These are phyloP conservation scores for Lerema accius DNA, from an alignment of 1,140 invertebrate species.

Conservation along the genomic window DNA sequence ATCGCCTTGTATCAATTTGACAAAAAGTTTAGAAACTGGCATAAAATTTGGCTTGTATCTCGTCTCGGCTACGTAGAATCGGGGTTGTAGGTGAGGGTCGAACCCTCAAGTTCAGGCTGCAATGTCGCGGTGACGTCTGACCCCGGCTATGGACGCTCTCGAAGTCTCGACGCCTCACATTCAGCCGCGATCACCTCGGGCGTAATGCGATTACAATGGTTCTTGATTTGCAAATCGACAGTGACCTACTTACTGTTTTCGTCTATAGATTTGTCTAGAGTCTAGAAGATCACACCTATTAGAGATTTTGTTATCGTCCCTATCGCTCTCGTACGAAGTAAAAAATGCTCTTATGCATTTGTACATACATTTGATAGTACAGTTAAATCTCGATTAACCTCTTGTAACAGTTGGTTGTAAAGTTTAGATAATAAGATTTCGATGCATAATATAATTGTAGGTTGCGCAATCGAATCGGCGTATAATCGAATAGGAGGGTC, in stretches of 20 bases:
- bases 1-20: constrained; percentile 14
- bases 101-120: constrained; percentile 48
- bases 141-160: constrained; percentile 37
- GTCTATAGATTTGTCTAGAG: constrained; percentile 14
- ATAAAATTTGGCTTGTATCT: constrained; percentile 14
- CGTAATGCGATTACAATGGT: constrained; percentile 54
- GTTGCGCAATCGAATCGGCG: constrained; percentile 55
- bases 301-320: neutral
- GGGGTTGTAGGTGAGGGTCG: constrained; percentile 41
- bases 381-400: no score
- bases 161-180: constrained; percentile 33
- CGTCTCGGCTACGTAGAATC: constrained; percentile 25
- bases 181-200: constrained; percentile 34
- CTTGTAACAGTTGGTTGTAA: no score
- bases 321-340: no score
- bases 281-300: no score
- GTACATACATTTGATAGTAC: neutral
- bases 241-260: constrained; percentile 52
- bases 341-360: neutral
- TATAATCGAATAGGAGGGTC: constrained; percentile 57
- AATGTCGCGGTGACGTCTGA: constrained; percentile 46
- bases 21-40: constrained; percentile 17
- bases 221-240: constrained; percentile 52
- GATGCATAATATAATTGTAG: constrained; percentile 39
- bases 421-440: constrained; percentile 45